These are phyloP conservation scores for Eublepharis macularius DNA, from an alignment of 2,113 vertebrate species.

Conservation along the genomic window DNA sequence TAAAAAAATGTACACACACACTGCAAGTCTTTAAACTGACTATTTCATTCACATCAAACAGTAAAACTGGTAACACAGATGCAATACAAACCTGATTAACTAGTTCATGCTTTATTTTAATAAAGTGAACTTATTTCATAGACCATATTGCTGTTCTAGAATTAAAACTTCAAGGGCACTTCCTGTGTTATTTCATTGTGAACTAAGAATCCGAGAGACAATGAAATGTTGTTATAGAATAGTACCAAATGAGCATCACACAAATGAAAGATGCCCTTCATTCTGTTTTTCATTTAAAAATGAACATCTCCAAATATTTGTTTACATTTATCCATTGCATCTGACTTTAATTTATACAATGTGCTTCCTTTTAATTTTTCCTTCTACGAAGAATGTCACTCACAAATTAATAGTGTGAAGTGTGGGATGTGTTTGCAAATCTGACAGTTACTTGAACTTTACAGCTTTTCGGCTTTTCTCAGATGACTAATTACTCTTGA, in stretches of 20 bases:
- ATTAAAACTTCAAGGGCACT: background rate
- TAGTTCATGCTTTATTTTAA: no score
- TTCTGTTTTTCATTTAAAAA: background rate
- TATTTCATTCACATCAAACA: no score
- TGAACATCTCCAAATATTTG: background rate
- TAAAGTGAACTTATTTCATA: no score
- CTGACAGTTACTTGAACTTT: conserved; percentile 57
- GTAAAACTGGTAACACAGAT: no score
- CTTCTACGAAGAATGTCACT: conserved; percentile 25
- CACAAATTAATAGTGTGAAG: conserved; percentile 29
- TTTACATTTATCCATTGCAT: background rate
- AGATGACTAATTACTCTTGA: conserved; percentile 56
- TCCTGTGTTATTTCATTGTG: background rate
- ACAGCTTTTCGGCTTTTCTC: conserved; percentile 42
- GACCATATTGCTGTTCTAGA: no score
- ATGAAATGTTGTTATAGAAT: background rate
- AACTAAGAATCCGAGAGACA: background rate
- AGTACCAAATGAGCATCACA: background rate
- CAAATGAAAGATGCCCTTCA: background rate
- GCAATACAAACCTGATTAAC: no score
- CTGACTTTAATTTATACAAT: background rate
- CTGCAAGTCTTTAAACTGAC: no score
- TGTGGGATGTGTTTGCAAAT: conserved; percentile 37
- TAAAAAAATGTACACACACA: no score
- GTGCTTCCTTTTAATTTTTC: background rate